Conservation (phyloP, 2,797 vertebrate species). For the Aythya fuligula region DNA sequence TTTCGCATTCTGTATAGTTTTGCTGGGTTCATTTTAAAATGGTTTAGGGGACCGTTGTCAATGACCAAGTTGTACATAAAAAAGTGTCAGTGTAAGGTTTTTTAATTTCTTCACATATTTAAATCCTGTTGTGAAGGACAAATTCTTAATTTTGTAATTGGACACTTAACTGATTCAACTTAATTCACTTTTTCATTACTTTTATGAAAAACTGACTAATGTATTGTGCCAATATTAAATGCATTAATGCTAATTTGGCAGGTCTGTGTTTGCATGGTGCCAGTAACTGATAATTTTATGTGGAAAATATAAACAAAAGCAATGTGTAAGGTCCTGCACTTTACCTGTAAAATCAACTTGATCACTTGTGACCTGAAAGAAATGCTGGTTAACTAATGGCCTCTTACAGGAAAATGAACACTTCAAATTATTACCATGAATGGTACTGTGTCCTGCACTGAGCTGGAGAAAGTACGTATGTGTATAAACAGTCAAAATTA, state of each 20-base stretch:
- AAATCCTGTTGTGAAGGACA: conserved; percentile 23
- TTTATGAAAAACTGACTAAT: neutral
- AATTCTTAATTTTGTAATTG: conserved; percentile 32
- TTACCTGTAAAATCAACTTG: neutral
- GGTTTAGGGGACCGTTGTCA: conserved; percentile 68
- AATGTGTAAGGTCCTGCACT: neutral
- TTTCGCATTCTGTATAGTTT: conserved; percentile 72
- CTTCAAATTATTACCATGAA: neutral
- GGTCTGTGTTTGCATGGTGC: conserved; percentile 36
- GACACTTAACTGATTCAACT: conserved; percentile 34
- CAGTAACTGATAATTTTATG: conserved; percentile 12
- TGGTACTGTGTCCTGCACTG: neutral
- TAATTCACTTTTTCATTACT: neutral
- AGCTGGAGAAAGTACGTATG: neutral
- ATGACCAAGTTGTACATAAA: conserved; percentile 66
- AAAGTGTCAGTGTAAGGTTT: conserved; percentile 61
- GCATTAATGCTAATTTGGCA: conserved; percentile 18
- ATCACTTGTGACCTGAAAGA: neutral
- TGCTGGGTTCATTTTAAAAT: conserved; percentile 67
- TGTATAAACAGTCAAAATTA: neutral
- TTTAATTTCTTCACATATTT: conserved; percentile 39
- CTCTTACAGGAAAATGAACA: neutral
- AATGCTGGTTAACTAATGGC: neutral
- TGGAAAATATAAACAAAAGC: conserved; percentile 36
- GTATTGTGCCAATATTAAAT: conserved; percentile 19